A percentile compares a stretch with the other conserved stretches of the same genome.
Evolutionary conservation across 2,888 invertebrate genomes (phyloP).

Genomic region (Ptilodon capucinus): DNA sequence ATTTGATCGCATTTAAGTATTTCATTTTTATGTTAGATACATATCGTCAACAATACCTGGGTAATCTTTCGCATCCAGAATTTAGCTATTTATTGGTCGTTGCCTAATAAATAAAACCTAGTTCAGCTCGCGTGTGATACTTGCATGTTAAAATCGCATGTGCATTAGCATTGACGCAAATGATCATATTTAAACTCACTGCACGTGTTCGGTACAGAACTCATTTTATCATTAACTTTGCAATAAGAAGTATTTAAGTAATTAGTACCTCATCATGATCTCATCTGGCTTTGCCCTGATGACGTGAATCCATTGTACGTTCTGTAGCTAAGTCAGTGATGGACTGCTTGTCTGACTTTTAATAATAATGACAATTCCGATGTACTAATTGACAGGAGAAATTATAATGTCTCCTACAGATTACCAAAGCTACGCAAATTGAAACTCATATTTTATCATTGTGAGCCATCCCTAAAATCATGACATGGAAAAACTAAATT

Average conservation of each 20-base stretch:
- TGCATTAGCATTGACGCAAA: conserved; percentile 39
- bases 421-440: background rate
- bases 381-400: no score
- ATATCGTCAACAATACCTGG: no score
- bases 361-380: no score
- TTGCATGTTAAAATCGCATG: conserved; percentile 28
- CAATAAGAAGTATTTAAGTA: background rate
- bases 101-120: conserved; percentile 1
- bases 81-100: no score
- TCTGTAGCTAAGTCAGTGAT: no score
- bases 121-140: conserved; percentile 25
- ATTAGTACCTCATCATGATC: no score
- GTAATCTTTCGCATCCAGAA: no score
- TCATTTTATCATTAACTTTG: background rate
- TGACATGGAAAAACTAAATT: background rate
- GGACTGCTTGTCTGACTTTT: no score
- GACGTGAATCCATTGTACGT: no score
- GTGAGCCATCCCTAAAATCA: conserved; percentile 1
- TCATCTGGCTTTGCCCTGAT: no score
- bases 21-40: no score
- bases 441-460: background rate
- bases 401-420: background rate
- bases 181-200: conserved; percentile 20
- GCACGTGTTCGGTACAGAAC: conserved; percentile 17
- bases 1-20: no score